Conservation (phyloP, 2,113 vertebrate species). For the Myiozetetes cayanensis region DNA sequence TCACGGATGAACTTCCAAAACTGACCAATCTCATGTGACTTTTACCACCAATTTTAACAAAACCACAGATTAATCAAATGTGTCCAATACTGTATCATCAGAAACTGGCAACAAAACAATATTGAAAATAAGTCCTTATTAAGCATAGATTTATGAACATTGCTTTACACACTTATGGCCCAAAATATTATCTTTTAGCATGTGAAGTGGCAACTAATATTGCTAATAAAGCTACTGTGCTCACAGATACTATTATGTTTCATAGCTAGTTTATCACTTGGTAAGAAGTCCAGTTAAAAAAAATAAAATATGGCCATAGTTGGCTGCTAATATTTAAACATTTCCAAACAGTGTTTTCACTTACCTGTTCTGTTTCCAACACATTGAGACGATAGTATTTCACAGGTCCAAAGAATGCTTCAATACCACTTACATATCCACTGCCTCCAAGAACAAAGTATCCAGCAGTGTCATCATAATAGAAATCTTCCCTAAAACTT, state of each 20-base stretch:
- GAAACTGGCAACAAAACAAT: not conserved
- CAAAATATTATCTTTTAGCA: not conserved
- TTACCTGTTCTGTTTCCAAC: constrained; percentile 71
- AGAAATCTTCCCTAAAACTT: constrained; percentile 81
- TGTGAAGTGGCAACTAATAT: constrained; percentile 14
- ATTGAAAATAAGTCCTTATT: not conserved
- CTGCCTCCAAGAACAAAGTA: constrained; percentile 90
- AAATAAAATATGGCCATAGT: not conserved
- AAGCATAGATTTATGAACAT: not conserved
- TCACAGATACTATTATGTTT: not conserved
- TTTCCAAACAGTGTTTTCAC: not conserved
- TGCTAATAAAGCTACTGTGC: not conserved
- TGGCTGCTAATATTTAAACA: not conserved
- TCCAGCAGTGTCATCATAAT: constrained; percentile 86
- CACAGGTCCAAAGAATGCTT: constrained; percentile 86
- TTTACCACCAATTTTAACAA: not conserved
- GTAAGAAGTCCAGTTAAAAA: not conserved
- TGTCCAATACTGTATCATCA: not conserved
- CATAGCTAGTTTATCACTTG: not conserved
- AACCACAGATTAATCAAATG: not conserved
- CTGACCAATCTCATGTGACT: not conserved
- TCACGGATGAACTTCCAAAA: not conserved
- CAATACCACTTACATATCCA: constrained; percentile 76
- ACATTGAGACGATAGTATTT: constrained; percentile 85
- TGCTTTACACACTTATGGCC: not conserved